Base-by-base conservation (phyloP, 1,140 invertebrate genomes). In the Chymomyza costata region DNA sequence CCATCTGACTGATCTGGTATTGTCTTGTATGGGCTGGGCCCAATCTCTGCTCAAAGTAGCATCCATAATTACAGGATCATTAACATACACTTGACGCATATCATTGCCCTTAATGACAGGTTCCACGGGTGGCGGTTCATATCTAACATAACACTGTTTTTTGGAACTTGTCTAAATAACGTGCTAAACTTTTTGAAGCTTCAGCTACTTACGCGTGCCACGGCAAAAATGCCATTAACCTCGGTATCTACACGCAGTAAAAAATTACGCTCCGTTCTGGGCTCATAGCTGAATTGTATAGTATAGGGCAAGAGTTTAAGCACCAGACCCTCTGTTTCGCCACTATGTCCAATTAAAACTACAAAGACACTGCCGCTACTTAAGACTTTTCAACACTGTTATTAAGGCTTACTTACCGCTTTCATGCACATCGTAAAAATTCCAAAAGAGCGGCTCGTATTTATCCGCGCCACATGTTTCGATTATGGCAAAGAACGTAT, bases 131-230 rank as follows among this genome's bases (percentile, higher is more conserved):
- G n/a, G n/a, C n/a, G n/a, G n/a, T n/a, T n/a, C n/a, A n/a, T n/a
- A n/a, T n/a, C n/a, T n/a, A n/a, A n/a, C n/a, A n/a, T n/a, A n/a
- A n/a, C n/a, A n/a, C n/a, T n/a, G n/a, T n/a, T n/a, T n/a, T n/a
- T n/a, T n/a, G n/a, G n/a, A n/a, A n/a, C n/a, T n/a, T n/a, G n/a
- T n/a, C n/a, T n/a, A n/a, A n/a, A n/a, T n/a, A n/a, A n/a, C n/a
- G n/a, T n/a, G n/a, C n/a, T n/a, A n/a, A n/a, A n/a, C n/a, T n/a
- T n/a, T n/a, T n/a, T n/a, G n/a, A n/a, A n/a, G n/a, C n/a, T n/a
- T n/a, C n/a, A n/a, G n/a, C n/a, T n/a, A 64, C 61, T 64, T 38
- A 64, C 61, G 30, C 61, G 60, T 30, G 60, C 51, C 30, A 50
- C 32, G 1, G 39, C 28, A 2, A 10, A 2, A 3, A 51, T 15